Evolutionary conservation across 92 coral and sea anemone species (phyloP).

Genomic region (Palythoa grandiflora): DNA sequence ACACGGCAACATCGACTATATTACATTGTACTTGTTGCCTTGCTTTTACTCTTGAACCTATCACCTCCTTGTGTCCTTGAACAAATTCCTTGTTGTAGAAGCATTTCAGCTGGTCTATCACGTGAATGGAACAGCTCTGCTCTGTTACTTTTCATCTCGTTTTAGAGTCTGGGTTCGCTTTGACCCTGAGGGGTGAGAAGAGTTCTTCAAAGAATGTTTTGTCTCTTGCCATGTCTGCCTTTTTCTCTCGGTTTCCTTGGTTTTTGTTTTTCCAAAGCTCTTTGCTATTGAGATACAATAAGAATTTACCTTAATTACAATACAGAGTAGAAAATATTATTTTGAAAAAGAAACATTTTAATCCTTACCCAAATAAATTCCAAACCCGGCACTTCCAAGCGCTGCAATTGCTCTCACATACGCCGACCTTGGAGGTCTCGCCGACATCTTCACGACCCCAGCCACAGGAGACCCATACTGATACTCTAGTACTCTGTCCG

Average conservation of each 20-base stretch:
- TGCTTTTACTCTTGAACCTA: neutral
- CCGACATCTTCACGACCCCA: neutral
- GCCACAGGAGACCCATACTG: neutral
- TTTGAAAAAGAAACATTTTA: neutral
- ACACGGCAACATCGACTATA: no score
- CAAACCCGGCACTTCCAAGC: constrained; percentile 28
- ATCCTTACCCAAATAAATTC: constrained; percentile 37
- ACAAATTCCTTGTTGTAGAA: neutral
- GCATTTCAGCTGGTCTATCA: neutral
- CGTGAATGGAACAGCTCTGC: neutral
- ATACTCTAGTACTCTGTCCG: neutral
- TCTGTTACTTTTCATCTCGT: constrained; percentile 1
- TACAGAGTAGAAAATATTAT: no score
- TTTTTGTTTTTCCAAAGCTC: constrained; percentile 4
- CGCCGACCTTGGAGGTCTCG: constrained; percentile 25
- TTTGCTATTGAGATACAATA: constrained; percentile 8
- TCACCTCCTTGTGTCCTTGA: neutral
- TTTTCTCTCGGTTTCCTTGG: neutral
- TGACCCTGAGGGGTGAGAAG: neutral
- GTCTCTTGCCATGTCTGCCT: constrained; percentile 26
- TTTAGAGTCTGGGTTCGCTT: neutral
- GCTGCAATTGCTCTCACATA: constrained; percentile 9
- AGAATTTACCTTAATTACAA: neutral
- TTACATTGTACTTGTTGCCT: neutral
- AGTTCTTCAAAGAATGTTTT: neutral